Evolutionary conservation across 2,797 vertebrate species (phyloP).

Genomic region (Euthynnus affinis): DNA sequence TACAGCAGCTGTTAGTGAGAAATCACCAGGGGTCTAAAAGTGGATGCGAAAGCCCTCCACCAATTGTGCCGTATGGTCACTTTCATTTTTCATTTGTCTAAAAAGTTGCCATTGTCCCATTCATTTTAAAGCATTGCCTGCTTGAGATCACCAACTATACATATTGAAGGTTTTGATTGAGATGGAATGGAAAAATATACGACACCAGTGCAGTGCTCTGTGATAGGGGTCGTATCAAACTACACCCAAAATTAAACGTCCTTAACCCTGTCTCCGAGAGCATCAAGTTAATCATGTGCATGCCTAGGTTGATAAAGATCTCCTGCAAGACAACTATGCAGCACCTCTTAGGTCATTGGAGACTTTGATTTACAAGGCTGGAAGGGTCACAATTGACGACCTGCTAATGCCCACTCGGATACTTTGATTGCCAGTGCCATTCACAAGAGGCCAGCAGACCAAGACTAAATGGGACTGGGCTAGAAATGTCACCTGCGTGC

Average conservation of each 20-base stretch:
- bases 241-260: constrained; percentile 80
- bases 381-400: constrained; percentile 61
- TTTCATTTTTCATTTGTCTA: constrained; percentile 74
- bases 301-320: constrained; percentile 75
- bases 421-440: constrained; percentile 66
- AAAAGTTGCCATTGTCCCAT: constrained; percentile 40
- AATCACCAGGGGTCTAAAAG: constrained; percentile 90
- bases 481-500: constrained; percentile 80
- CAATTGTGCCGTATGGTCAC: constrained; percentile 67
- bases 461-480: constrained; percentile 67
- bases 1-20: constrained; percentile 90
- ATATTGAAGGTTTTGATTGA: constrained; percentile 36
- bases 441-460: constrained; percentile 57
- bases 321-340: constrained; percentile 70
- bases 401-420: constrained; percentile 75
- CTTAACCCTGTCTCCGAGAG: constrained; percentile 69
- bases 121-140: constrained; percentile 40
- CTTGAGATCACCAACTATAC: constrained; percentile 10
- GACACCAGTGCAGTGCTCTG: constrained; percentile 8
- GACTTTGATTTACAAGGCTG: constrained; percentile 77
- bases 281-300: constrained; percentile 63
- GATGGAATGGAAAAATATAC: constrained; percentile 41
- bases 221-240: constrained; percentile 62
- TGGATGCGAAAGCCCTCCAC: constrained; percentile 75
- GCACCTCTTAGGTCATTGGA: constrained; percentile 75